Evolutionary conservation across 1,140 invertebrate genomes (phyloP).

Genomic region (Galleria mellonella): DNA sequence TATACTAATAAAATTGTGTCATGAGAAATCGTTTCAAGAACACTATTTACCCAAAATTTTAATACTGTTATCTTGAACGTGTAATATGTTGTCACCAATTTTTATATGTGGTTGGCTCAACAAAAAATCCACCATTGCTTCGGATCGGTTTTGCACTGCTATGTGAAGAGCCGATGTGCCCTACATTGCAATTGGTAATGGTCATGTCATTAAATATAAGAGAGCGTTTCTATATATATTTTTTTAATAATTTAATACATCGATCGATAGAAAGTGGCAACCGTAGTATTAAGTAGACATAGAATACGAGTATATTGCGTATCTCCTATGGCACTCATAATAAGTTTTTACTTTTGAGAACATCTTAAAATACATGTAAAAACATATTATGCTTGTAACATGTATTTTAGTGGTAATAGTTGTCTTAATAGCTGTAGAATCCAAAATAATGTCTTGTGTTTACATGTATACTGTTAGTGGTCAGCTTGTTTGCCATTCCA

Average conservation of each 20-base stretch:
- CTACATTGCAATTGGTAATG: slow-evolving; percentile 23
- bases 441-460: no score
- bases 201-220: neutral
- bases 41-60: slow-evolving; percentile 51
- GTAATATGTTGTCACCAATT: slow-evolving; percentile 73
- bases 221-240: slow-evolving; percentile 1
- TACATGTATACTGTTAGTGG: no score
- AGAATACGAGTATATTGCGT: no score
- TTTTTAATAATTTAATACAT: neutral
- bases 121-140: slow-evolving; percentile 74
- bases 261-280: neutral
- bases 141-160: slow-evolving; percentile 68
- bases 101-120: slow-evolving; percentile 69
- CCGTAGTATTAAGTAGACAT: no score
- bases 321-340: no score
- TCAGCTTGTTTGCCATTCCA: no score
- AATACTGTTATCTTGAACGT: slow-evolving; percentile 69
- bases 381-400: no score
- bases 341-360: no score
- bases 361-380: no score
- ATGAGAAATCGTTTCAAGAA: slow-evolving; percentile 14
- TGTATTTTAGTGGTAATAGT: no score
- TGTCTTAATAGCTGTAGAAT: no score
- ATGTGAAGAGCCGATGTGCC: slow-evolving; percentile 75
- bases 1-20: neutral